These are phyloP conservation scores for Bombus pascuorum DNA, from an alignment of 1,140 invertebrate species.

Conservation along the genomic window DNA sequence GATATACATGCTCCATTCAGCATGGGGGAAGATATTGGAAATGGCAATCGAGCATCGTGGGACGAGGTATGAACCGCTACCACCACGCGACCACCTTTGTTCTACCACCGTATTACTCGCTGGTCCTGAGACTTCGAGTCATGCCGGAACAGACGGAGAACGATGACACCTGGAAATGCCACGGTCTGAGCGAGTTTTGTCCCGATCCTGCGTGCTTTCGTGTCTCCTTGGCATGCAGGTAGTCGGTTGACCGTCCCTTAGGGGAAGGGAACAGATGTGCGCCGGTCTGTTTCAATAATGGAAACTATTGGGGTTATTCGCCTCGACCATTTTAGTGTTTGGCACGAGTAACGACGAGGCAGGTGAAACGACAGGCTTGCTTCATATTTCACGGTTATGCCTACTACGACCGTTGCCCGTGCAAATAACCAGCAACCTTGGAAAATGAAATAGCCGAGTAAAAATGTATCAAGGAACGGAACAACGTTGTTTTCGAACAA, in stretches of 20 bases:
- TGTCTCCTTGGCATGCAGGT: constrained; percentile 21
- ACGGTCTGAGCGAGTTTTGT: constrained; percentile 12
- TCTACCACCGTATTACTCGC: constrained; percentile 18
- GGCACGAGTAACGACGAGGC: not conserved
- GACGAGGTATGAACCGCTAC: constrained; percentile 39
- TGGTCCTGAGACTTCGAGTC: constrained; percentile 32
- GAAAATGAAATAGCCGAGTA: not conserved
- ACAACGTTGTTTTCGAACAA: not conserved
- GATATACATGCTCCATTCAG: constrained; percentile 30
- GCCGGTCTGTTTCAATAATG: constrained; percentile 40
- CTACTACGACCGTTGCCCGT: not conserved
- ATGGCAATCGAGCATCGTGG: constrained; percentile 67
- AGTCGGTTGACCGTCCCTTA: not conserved
- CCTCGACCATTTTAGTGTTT: constrained; percentile 9
- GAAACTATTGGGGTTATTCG: constrained; percentile 42
- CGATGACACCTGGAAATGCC: constrained; percentile 43
- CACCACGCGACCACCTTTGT: constrained; percentile 16
- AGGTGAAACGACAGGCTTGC: constrained; percentile 5
- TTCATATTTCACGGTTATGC: constrained; percentile 9
- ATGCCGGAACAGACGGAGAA: constrained; percentile 17
- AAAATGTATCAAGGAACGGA: not conserved
- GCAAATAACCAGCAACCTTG: not conserved
- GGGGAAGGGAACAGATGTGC: constrained; percentile 23
- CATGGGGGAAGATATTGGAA: constrained; percentile 65
- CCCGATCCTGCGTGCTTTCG: constrained; percentile 18